phyloP scores from a whole-genome alignment of 2,113 vertebrate species.

The Prietella phreatophila region DNA sequence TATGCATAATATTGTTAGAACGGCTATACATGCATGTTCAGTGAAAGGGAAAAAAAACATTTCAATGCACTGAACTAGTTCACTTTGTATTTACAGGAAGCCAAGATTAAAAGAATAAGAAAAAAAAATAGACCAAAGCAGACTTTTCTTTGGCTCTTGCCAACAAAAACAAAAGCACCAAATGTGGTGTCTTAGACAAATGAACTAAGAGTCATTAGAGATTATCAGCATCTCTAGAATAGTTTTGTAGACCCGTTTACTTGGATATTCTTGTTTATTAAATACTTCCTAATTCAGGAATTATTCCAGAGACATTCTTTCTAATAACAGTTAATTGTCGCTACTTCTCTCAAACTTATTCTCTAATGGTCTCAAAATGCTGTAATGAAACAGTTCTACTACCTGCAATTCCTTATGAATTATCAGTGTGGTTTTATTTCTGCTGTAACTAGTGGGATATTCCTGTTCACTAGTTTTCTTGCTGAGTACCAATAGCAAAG shows the following conservation, averaged over 20 bases:
- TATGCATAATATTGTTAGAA: neutral
- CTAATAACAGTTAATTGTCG: neutral
- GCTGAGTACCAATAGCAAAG: neutral
- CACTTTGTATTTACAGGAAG: neutral
- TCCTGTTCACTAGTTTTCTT: neutral
- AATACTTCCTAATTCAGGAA: neutral
- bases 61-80: neutral
- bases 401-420: neutral
- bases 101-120: neutral
- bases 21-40: neutral
- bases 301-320: neutral
- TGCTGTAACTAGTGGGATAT: neutral
- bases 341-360: neutral
- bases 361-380: neutral
- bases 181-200: neutral
- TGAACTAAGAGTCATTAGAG: neutral
- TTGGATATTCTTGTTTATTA: neutral
- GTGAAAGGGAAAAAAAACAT: neutral
- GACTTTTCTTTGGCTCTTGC: neutral
- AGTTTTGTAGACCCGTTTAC: neutral
- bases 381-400: neutral
- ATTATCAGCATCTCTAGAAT: neutral
- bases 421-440: neutral
- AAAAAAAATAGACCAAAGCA: slow-evolving; percentile 11
- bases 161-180: neutral